Evolutionary conservation across 2,113 vertebrate genomes (phyloP).

Genomic region (Pandion haliaetus): DNA sequence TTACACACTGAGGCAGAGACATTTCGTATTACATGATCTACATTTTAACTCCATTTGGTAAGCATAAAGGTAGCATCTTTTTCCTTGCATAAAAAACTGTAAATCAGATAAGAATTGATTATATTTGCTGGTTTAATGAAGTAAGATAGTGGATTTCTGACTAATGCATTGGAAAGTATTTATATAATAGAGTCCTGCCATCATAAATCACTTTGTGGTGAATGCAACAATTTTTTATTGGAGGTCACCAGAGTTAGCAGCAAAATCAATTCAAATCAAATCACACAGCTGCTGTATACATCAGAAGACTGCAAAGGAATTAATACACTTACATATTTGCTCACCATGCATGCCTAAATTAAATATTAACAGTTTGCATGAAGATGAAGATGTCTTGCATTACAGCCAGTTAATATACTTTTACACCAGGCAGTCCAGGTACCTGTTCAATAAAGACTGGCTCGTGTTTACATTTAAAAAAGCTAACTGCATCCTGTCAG

Average conservation of each 20-base stretch:
- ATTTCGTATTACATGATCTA: background rate
- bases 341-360: background rate
- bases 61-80: slow-evolving; percentile 7
- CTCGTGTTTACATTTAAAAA: background rate
- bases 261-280: slow-evolving; percentile 64
- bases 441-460: background rate
- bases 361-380: background rate
- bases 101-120: slow-evolving; percentile 60
- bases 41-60: slow-evolving; percentile 35
- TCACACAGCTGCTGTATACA: background rate
- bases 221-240: slow-evolving; percentile 48
- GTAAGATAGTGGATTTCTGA: slow-evolving; percentile 48
- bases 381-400: background rate
- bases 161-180: slow-evolving; percentile 45
- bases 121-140: slow-evolving; percentile 67
- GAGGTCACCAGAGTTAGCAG: slow-evolving; percentile 39
- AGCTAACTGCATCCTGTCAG: background rate
- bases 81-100: background rate
- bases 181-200: slow-evolving; percentile 36
- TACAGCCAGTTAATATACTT: background rate
- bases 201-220: slow-evolving; percentile 36
- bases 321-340: background rate
- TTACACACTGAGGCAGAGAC: background rate
- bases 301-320: slow-evolving; percentile 18
- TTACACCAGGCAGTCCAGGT: background rate